Evolutionary conservation across 2,888 invertebrate species (phyloP).

Genomic region (Therioaphis trifolii): DNA sequence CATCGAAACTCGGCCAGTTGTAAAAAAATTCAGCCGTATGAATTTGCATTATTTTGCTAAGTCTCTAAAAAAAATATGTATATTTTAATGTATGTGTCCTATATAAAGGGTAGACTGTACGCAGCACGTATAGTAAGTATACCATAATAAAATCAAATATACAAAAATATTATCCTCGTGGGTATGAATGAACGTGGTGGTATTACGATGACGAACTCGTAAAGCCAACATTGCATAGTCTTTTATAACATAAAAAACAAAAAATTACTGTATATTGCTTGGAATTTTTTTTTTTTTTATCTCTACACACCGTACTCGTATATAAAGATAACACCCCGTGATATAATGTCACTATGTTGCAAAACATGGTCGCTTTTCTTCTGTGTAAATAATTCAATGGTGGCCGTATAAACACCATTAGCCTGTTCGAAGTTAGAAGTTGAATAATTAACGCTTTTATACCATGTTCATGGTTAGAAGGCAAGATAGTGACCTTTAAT

Average conservation of each 20-base stretch:
- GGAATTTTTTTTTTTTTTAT: not conserved
- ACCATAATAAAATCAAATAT: not conserved
- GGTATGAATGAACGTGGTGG: not conserved
- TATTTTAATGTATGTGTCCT: not conserved
- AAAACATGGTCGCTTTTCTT: not conserved
- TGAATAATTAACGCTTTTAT: slow-evolving; percentile 31
- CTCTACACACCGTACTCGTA: not conserved
- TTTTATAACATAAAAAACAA: not conserved
- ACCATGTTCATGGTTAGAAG: not conserved
- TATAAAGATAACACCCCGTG: not conserved
- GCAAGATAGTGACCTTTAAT: slow-evolving; percentile 22
- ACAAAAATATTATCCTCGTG: not conserved
- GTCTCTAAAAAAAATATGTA: not conserved
- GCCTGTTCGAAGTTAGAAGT: not conserved
- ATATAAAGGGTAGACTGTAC: not conserved
- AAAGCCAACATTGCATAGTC: not conserved
- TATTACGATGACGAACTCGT: slow-evolving; percentile 10
- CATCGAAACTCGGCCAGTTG: not conserved
- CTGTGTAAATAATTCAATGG: slow-evolving; percentile 9
- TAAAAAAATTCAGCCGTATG: not conserved
- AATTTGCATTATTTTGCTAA: not conserved
- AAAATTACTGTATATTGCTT: not conserved
- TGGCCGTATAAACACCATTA: not conserved
- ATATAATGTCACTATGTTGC: not conserved
- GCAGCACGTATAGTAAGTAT: not conserved